Evolutionary conservation across 2,113 vertebrate species (phyloP).

Genomic region (Paratilapia polleni): DNA sequence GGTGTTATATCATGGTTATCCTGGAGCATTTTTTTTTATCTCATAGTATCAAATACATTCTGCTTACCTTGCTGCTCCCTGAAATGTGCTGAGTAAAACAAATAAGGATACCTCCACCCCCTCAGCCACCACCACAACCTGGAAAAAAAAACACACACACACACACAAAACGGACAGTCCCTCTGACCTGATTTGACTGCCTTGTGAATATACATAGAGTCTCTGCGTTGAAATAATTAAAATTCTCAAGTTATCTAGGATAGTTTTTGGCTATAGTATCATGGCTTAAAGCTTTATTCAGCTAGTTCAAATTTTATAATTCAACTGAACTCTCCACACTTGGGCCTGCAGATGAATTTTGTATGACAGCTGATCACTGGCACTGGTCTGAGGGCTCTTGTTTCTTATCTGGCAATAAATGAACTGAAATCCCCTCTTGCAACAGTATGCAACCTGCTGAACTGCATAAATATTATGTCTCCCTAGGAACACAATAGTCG

Average conservation of each 20-base stretch:
- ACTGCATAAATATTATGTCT: conserved; percentile 80
- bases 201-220: neutral
- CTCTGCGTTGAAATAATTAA: conserved; percentile 28
- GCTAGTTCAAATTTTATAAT: conserved; percentile 47
- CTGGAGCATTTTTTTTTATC: neutral
- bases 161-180: neutral
- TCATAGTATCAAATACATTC: neutral
- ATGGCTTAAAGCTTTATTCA: conserved; percentile 31
- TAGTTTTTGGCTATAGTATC: conserved; percentile 15
- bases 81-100: conserved; percentile 3
- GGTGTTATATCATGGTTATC: conserved; percentile 1
- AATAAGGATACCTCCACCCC: neutral
- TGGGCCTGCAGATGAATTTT: conserved; percentile 48
- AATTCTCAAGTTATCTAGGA: conserved; percentile 8
- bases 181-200: conserved; percentile 9
- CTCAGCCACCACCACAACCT: neutral
- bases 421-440: conserved; percentile 67
- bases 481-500: conserved; percentile 79
- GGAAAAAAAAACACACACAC: neutral
- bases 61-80: neutral
- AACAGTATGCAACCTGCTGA: conserved; percentile 67
- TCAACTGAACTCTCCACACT: conserved; percentile 36
- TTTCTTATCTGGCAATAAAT: conserved; percentile 73
- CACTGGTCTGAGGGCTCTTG: conserved; percentile 56
- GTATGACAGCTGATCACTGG: conserved; percentile 63